Base-by-base conservation (phyloP, 2,888 invertebrate genomes). In the Creontiades dilutus region DNA sequence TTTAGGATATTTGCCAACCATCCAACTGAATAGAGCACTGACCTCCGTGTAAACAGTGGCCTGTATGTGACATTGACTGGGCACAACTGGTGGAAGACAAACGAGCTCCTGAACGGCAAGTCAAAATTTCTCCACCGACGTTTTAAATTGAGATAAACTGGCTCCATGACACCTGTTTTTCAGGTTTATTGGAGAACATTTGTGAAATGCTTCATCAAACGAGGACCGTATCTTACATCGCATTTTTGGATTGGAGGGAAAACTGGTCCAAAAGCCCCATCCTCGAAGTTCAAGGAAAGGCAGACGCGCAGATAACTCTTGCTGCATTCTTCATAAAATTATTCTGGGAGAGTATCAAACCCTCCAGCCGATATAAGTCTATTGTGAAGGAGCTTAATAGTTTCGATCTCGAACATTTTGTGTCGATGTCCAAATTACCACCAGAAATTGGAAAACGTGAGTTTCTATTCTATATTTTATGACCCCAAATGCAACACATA, bases 361-460 rank as follows among this genome's bases (percentile, higher is more conserved):
- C 91, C n/a, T 82, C 87, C 16, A 81, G 76, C 48, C 89, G 89
- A 4, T 91, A 91, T 76, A 91, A 90, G 48, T 90, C 91, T 12
- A 90, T 91, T 46, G 89, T 91, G 7, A 89, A 90, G 48, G 91
- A 91, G n/a, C 85, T 91, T 27, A 91, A 91, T 46, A 91, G 91
- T 68, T 91, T 91, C 48, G 91, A 91, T 48, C 61, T 91, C 12
- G 91, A 91, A 23, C 91, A 91, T 78, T 91, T 91, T 37, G 91
- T 91, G 12, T 91, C 91, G 4, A 90, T 89, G 76, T 81, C 91
- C 28, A 91, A 91, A 78, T 80, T 91, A 12, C 91, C 91, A 9
- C 91, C 91, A n/a, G 91, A 91, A 91, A 91, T 91, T 23, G 90
- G 86, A 16, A 91, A 91, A 89, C 55, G 91, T 90, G 68, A 90